Evolutionary conservation across 2,113 vertebrate species (phyloP).

Genomic region (Odocoileus hemionus): DNA sequence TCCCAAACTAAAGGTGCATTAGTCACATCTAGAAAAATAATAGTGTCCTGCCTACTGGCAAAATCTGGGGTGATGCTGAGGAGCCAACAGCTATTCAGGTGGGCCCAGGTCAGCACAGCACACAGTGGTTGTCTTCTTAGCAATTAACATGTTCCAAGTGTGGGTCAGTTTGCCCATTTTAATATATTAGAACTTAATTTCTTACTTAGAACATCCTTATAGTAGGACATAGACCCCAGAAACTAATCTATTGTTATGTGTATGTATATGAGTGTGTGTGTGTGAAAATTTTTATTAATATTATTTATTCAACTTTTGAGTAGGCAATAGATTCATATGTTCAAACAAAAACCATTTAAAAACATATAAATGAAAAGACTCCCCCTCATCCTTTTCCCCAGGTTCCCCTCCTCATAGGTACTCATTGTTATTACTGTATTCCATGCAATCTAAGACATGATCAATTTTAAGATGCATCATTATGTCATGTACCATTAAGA

Average conservation of each 20-base stretch:
- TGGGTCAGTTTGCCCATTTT: not conserved
- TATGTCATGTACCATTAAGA: conserved; percentile 37
- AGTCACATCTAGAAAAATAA: not conserved
- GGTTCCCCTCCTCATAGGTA: not conserved
- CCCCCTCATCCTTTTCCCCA: not conserved
- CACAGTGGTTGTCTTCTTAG: not conserved
- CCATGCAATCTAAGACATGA: not conserved
- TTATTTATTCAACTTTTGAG: conserved; percentile 13
- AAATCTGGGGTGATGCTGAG: not conserved
- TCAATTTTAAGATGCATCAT: conserved; percentile 30
- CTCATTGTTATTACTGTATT: not conserved
- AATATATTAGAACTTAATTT: not conserved
- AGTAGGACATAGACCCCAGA: not conserved
- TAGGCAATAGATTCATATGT: not conserved
- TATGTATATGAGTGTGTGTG: not conserved
- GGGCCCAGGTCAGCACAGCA: not conserved
- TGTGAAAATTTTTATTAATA: not conserved
- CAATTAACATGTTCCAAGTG: not conserved
- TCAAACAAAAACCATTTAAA: conserved; percentile 15
- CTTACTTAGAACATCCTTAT: not conserved
- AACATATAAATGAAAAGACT: not conserved
- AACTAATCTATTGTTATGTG: not conserved
- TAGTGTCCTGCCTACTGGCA: not conserved
- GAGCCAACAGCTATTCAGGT: not conserved
- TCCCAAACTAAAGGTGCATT: conserved; percentile 25